Evolutionary conservation across 2,888 invertebrate genomes (phyloP).

Genomic region (Lydus trimaculatus): DNA sequence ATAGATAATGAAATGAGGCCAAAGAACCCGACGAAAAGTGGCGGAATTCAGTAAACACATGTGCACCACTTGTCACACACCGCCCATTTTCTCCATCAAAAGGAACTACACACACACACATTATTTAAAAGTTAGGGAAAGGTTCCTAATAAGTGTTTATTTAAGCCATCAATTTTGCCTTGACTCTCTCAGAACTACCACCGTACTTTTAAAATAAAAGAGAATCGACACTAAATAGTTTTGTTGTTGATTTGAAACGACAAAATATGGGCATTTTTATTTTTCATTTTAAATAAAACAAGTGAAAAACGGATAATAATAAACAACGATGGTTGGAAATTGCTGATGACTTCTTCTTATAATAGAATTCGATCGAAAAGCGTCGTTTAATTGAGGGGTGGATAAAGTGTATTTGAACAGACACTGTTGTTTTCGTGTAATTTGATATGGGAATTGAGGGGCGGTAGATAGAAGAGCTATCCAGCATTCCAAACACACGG

Average conservation of each 20-base stretch:
- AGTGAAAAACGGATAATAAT: neutral
- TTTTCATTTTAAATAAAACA: no score
- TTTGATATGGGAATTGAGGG: slow-evolving; percentile 18
- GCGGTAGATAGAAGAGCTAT: neutral
- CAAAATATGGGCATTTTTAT: neutral
- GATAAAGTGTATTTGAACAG: slow-evolving; percentile 34
- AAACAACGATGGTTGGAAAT: slow-evolving; percentile 9
- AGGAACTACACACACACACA: neutral
- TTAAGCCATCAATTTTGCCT: slow-evolving; percentile 53
- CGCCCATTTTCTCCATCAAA: slow-evolving; percentile 19
- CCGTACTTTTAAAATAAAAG: slow-evolving; percentile 13
- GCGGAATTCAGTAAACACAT: slow-evolving; percentile 54
- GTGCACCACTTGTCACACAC: slow-evolving; percentile 57
- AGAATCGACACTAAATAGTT: neutral
- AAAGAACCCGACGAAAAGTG: slow-evolving; percentile 34
- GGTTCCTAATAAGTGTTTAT: slow-evolving; percentile 54
- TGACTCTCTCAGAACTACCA: slow-evolving; percentile 33
- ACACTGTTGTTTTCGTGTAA: slow-evolving; percentile 33
- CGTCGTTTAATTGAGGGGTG: slow-evolving; percentile 17
- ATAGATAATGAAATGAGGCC: neutral
- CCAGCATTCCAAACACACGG: neutral
- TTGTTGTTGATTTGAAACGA: slow-evolving; percentile 11
- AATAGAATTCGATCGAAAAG: slow-evolving; percentile 7
- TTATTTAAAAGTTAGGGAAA: slow-evolving; percentile 31
- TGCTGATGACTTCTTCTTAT: neutral